Conservation (phyloP, 2,888 invertebrate species). For the Brachypalpus laphriformis region DNA sequence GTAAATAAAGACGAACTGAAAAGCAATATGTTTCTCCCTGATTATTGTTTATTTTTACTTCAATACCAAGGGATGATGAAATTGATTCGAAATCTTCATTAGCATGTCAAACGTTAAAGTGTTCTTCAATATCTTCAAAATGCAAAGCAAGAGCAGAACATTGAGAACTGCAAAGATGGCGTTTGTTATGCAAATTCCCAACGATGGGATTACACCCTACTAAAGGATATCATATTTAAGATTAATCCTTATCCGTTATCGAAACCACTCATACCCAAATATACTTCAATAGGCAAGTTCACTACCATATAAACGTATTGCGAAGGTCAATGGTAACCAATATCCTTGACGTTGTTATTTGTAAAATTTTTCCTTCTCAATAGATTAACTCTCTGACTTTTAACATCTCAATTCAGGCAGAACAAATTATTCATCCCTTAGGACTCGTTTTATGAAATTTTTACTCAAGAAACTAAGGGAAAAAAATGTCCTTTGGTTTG, state of each 20-base stretch:
- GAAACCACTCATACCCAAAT: neutral
- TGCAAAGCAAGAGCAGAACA: neutral
- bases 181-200: constrained; percentile 21
- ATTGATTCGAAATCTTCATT: constrained; percentile 5
- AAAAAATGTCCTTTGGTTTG: neutral
- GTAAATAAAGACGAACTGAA: neutral
- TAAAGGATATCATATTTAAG: neutral
- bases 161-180: neutral
- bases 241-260: neutral
- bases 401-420: neutral
- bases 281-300: neutral
- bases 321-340: neutral
- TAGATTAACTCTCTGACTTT: neutral
- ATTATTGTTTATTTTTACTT: constrained; percentile 10
- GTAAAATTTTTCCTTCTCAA: neutral
- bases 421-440: constrained; percentile 1
- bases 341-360: neutral
- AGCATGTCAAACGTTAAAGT: constrained; percentile 15
- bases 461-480: neutral
- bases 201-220: neutral
- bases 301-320: neutral
- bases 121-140: neutral
- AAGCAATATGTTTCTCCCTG: neutral
- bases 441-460: constrained; percentile 13
- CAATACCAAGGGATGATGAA: neutral